Percentiles rank a stretch among this genome's conserved stretches.
Evolutionary conservation across 2,113 vertebrate genomes (phyloP).

Genomic region (Burhinus bistriatus): DNA sequence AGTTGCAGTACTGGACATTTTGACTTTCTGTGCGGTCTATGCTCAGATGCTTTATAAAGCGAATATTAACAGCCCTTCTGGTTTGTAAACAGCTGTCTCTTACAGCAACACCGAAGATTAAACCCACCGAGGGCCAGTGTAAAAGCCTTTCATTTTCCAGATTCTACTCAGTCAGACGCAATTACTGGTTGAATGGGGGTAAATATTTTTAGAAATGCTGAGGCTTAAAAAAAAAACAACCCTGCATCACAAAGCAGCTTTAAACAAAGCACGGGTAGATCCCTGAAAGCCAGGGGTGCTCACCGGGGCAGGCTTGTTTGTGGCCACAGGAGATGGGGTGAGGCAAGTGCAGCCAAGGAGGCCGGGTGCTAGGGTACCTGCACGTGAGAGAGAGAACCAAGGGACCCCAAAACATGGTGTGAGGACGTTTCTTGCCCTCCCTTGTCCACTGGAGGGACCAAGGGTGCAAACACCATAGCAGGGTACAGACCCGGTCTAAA

Average conservation of each 20-base stretch:
- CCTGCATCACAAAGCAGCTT: neutral
- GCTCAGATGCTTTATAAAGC: neutral
- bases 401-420: neutral
- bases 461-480: fast-evolving
- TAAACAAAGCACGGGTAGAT: fast-evolving
- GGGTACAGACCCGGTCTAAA: fast-evolving
- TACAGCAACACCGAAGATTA: neutral
- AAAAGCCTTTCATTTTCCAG: neutral
- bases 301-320: neutral
- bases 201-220: neutral
- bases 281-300: too few species aligned
- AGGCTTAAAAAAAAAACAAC: neutral
- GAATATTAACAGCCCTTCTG: fast-evolving
- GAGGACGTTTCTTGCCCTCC: neutral
- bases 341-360: neutral
- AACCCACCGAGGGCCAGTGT: fast-evolving
- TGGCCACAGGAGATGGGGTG: neutral
- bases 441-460: neutral
- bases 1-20: neutral
- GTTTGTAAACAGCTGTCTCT: neutral
- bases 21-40: neutral
- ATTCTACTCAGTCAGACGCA: neutral
- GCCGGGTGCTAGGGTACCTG: neutral
- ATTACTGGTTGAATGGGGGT: neutral
- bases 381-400: fast-evolving